Evolutionary conservation across 2,797 vertebrate genomes (phyloP), one percentile per base, ranked within the genome.

Genomic region (Labroides dimidiatus): DNA sequence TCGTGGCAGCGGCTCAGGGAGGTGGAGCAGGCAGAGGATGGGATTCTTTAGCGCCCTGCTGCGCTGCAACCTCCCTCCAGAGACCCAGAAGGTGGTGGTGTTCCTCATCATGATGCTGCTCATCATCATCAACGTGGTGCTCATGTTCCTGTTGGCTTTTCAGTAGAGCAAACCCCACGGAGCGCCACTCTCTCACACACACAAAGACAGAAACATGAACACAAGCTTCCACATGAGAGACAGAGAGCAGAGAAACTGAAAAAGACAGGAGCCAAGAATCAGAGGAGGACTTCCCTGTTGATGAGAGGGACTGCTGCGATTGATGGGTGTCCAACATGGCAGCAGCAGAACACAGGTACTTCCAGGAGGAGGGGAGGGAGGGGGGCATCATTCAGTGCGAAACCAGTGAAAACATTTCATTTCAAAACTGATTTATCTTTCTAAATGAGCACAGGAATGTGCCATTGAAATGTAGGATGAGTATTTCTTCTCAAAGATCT

Each of bases 71-170:
- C 94, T 99, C 82, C 96, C 96, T 71, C 96, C 96, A 0, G 96
- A 98, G 77, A 96, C 97, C 4, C 97, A 98, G 90, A 95, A 96
- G 69, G 93, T 96, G 72, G 97, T 98, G 89, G 96, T 99, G 75
- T 98, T 97, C 84, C 81, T 96, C 70, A 98, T 99, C 91, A 95
- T 99, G 94, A 95, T 96, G 90, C 89, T 98, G 84, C 96, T 99
- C 79, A 95, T 99, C 91, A 89, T 98, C 92, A 96, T 99, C 94
- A 99, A 99, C 42, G 96, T 97, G 84, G 95, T 99, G 87, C 96
- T 99, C 60, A 97, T 98, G 93, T 97, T 99, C 91, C 94, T 99
- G 69, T 93, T 99, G 93, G 96, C 96, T 58, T 98, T 99, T 89
- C 95, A 96, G 92, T 98, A 95, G 95, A 63, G 23, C 10, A 47